Evolutionary conservation across 2,797 vertebrate genomes (phyloP).

Genomic region (Antrozous pallidus): DNA sequence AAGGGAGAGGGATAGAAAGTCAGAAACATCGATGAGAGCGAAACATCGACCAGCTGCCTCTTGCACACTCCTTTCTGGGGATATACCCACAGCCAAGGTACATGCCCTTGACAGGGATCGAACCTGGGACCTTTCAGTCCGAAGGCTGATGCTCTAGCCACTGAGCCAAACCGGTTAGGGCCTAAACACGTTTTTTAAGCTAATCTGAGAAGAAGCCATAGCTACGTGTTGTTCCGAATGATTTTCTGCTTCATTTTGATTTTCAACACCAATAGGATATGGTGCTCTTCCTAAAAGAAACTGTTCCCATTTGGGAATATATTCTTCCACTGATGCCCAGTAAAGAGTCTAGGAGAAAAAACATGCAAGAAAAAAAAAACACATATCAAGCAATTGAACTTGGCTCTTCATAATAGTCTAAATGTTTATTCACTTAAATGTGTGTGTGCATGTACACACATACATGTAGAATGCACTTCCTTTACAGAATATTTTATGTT

Average conservation of each 20-base stretch:
- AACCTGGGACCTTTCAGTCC: no score
- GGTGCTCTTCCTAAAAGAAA: constrained; percentile 89
- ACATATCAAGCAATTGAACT: constrained; percentile 75
- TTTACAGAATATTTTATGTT: constrained; percentile 76
- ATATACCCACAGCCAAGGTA: no score
- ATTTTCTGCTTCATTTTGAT: constrained; percentile 73
- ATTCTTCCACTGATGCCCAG: constrained; percentile 90
- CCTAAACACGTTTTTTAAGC: constrained; percentile 56
- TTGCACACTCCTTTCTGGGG: no score
- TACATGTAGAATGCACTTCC: constrained; percentile 69
- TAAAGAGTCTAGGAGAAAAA: constrained; percentile 85
- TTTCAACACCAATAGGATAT: constrained; percentile 79
- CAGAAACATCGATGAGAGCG: no score
- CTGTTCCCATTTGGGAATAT: constrained; percentile 89
- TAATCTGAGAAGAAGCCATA: constrained; percentile 70
- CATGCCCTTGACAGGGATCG: no score
- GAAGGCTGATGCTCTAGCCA: no score
- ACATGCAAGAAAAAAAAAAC: constrained; percentile 68
- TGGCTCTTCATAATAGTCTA: constrained; percentile 77
- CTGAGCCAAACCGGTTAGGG: no score
- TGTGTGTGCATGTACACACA: constrained; percentile 55
- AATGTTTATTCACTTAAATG: constrained; percentile 72
- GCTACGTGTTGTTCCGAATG: constrained; percentile 55
- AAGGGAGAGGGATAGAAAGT: no score
- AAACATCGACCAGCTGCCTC: no score